A percentile compares a stretch with the other conserved stretches of the same genome.
These are phyloP conservation scores for Lepisosteus osseus DNA, from an alignment of 2,113 vertebrate genomes.

Conservation along the genomic window DNA sequence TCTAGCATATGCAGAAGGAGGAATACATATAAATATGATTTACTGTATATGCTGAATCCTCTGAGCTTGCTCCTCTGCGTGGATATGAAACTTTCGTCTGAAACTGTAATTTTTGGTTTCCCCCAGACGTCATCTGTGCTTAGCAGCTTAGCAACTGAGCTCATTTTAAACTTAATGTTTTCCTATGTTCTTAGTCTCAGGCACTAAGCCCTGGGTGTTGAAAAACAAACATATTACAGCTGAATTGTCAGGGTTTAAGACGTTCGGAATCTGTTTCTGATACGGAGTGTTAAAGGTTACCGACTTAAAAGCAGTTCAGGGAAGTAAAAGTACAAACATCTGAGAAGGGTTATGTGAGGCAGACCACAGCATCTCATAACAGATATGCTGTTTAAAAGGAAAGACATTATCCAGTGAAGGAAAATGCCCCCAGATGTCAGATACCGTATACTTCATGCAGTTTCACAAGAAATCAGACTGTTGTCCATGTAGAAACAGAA, in stretches of 20 bases:
- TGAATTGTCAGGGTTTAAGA: not conserved
- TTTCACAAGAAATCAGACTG: not conserved
- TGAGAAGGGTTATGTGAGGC: not conserved
- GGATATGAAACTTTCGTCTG: conserved; percentile 8
- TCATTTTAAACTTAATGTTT: conserved; percentile 29
- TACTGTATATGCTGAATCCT: too few relatives aligned
- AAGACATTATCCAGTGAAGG: not conserved
- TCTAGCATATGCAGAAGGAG: too few relatives aligned
- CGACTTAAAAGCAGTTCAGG: not conserved
- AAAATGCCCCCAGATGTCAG: not conserved
- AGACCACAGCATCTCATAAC: not conserved
- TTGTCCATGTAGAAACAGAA: not conserved
- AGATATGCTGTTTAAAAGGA: not conserved
- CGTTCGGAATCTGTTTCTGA: not conserved
- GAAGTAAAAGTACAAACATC: not conserved
- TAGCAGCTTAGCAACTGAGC: conserved; percentile 26
- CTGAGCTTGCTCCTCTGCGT: too few relatives aligned
- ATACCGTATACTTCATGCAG: not conserved
- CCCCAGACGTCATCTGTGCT: conserved; percentile 17
- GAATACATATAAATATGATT: too few relatives aligned
- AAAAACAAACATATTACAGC: not conserved
- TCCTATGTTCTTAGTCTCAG: not conserved
- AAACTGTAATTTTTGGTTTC: conserved; percentile 2
- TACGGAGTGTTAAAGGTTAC: not conserved
- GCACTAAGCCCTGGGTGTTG: not conserved